Evolutionary conservation across 2,113 vertebrate genomes (phyloP).

Genomic region (Percopsis transmontana): DNA sequence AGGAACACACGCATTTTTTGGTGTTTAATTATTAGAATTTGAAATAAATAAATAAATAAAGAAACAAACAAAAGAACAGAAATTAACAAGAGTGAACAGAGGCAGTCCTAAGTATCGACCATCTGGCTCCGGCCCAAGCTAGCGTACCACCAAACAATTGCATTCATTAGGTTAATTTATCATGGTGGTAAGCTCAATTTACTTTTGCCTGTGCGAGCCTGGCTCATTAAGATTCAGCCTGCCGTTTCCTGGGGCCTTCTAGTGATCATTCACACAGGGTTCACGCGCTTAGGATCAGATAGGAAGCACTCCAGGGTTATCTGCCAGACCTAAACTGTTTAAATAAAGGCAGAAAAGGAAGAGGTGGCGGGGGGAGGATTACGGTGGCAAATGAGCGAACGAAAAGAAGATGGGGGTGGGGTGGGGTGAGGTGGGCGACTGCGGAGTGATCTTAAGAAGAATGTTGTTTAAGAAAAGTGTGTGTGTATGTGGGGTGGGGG

Average conservation of each 20-base stretch:
- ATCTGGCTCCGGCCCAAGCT: slow-evolving; percentile 79
- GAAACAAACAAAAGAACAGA: slow-evolving; percentile 18
- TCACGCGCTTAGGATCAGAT: slow-evolving; percentile 70
- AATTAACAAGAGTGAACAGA: slow-evolving; percentile 14
- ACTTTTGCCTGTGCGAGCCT: slow-evolving; percentile 73
- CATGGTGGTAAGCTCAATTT: slow-evolving; percentile 82
- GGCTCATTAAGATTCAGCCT: slow-evolving; percentile 79
- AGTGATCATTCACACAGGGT: slow-evolving; percentile 72
- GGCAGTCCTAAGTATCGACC: slow-evolving; percentile 70
- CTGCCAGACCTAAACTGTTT: slow-evolving; percentile 69
- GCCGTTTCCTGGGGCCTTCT: slow-evolving; percentile 72
- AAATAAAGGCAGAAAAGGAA: slow-evolving; percentile 66
- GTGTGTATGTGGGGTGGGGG: neutral
- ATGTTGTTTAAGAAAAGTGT: slow-evolving; percentile 55
- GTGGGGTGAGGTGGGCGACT: slow-evolving; percentile 20
- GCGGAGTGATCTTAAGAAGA: slow-evolving; percentile 64
- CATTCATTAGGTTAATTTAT: slow-evolving; percentile 83
- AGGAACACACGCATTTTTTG: too few species aligned
- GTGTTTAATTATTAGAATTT: neutral
- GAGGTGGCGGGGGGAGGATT: slow-evolving; percentile 66
- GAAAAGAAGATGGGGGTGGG: slow-evolving; percentile 34
- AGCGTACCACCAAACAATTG: slow-evolving; percentile 78
- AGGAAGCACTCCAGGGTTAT: slow-evolving; percentile 74
- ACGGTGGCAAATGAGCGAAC: slow-evolving; percentile 67
- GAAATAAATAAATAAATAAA: slow-evolving; percentile 1